Percentiles rank a stretch among this genome's conserved stretches.
Evolutionary conservation across 2,797 vertebrate genomes (phyloP).

Genomic region (Orientallactaga sibirica): DNA sequence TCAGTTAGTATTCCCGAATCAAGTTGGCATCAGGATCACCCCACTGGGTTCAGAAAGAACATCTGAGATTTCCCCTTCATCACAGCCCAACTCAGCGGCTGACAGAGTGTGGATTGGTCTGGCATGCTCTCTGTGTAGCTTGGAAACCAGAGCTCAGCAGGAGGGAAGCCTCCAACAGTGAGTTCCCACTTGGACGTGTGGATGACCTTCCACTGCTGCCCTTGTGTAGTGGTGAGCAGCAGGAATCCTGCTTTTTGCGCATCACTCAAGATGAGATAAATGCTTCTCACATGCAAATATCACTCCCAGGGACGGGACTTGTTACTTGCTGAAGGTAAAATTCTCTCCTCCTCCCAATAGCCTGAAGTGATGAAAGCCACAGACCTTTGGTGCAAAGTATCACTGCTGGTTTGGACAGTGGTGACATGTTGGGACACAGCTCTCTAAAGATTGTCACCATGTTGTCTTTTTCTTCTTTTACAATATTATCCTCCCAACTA

Average conservation of each 20-base stretch:
- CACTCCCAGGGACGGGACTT: too few relatives aligned
- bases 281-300: rapidly evolving
- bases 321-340: background rate
- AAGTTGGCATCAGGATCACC: background rate
- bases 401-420: background rate
- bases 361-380: background rate
- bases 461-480: background rate
- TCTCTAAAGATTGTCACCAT: background rate
- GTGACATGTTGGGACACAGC: background rate
- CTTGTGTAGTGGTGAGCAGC: background rate
- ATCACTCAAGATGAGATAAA: background rate
- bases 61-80: background rate
- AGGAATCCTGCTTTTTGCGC: too few relatives aligned
- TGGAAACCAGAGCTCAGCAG: background rate
- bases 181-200: background rate
- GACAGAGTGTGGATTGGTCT: background rate
- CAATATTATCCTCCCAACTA: background rate
- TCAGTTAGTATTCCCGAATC: background rate
- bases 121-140: background rate
- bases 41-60: background rate
- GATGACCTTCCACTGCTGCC: background rate
- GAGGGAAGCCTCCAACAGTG: background rate
- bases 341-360: background rate
- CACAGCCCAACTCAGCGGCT: background rate
- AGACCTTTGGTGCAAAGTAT: background rate